Conservation (phyloP, 2,888 invertebrate species). For the Drosophila neonasuta region DNA sequence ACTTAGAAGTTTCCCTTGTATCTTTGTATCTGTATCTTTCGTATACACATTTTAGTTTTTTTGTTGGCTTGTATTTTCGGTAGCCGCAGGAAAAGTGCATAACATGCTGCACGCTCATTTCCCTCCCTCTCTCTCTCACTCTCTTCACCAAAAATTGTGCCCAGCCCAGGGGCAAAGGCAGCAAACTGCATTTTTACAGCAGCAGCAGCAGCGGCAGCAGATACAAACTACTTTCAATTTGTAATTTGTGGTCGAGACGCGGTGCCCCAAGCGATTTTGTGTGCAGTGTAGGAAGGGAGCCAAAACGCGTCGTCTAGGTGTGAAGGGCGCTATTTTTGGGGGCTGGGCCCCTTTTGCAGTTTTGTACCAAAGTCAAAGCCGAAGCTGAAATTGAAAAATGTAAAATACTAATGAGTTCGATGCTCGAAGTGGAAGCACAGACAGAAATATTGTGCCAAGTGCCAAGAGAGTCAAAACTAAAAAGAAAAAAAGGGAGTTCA, state of each 20-base stretch:
- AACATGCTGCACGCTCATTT: conserved; percentile 48
- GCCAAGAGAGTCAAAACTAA: not conserved
- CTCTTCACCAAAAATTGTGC: conserved; percentile 36
- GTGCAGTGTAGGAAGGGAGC: conserved; percentile 1
- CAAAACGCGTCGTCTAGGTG: conserved; percentile 39
- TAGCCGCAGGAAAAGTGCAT: conserved; percentile 76
- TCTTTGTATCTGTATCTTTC: conserved; percentile 22
- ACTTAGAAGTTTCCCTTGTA: conserved; percentile 61
- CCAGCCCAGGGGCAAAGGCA: conserved; percentile 32
- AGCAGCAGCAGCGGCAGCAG: conserved; percentile 34
- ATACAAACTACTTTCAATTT: conserved; percentile 78
- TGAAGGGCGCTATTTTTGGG: conserved; percentile 49
- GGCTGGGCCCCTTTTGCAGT: conserved; percentile 10
- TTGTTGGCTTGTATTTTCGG: conserved; percentile 51
- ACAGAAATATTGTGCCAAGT: too few species aligned
- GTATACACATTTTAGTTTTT: conserved; percentile 30
- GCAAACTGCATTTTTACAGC: conserved; percentile 57
- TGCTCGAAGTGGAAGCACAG: too few species aligned
- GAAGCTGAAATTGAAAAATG: conserved; percentile 58
- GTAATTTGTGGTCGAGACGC: conserved; percentile 67
- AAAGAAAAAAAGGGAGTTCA: not conserved
- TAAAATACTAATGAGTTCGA: conserved; percentile 61
- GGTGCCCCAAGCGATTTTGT: conserved; percentile 10
- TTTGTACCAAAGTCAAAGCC: not conserved
- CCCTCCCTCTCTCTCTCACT: conserved; percentile 2